Evolutionary conservation across 1,140 invertebrate species (phyloP), one percentile per base, ranked within the genome.

Genomic region (Caenorhabditis inopinata): DNA sequence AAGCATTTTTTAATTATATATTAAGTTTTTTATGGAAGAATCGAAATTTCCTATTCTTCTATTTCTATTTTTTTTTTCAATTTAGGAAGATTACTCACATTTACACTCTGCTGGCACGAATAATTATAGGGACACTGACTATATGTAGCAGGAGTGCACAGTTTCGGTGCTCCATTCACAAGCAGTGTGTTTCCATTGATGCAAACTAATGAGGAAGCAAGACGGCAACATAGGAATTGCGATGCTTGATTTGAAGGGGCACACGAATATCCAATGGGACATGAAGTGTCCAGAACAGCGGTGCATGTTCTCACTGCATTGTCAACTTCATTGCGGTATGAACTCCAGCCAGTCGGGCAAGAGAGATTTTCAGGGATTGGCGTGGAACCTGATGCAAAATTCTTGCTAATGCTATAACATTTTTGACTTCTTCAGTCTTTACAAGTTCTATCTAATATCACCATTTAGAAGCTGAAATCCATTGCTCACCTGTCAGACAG

Each of bases 151-250:
- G 23, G 32, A 6, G 73, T 78, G 35, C 84, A 85, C 18, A 83
- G 51, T 27, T 83, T 80, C 38, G 84, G 84, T 21, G 74, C 79
- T 21, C 84, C 84, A 76, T 85, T 85, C 1, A 84, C 84, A 29
- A 82, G 47, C 23, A 86, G 62, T n/a, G 79, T 76, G 14, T 80
- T 68, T 45, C 81, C 82, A 27, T 47, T 74, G 21, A 58, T 46
- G 73, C 84, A 85, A 32, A 81, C 49, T 21, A 83, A 73, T n/a
- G 68, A 73, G 23, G 76, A 80, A 3, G 84, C 84, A 23, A 85
- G 32, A 1, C 85, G 75, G 73, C 84, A 85, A 53, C 84, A 85
- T 45, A 85, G 78, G 58, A 86, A 85, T 32, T 82, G 83, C 18
- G 85, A 84, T 18, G 42, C 53, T 49, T 77, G 80, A 29, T 58